phyloP scores from a whole-genome alignment of 2,888 invertebrate species.

The Lamellibrachia satsuma region DNA sequence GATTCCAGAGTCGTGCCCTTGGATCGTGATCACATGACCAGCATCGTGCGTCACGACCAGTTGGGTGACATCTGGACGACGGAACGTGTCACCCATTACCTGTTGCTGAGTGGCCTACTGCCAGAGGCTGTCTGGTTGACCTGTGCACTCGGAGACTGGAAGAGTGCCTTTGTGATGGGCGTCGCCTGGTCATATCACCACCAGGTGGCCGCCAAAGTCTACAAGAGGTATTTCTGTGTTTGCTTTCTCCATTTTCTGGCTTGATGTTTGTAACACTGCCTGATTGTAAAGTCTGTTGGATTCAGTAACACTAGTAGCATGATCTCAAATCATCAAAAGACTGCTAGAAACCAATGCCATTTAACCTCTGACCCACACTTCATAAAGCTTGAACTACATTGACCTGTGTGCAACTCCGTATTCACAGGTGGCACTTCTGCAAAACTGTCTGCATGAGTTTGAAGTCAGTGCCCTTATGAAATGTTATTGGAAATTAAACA shows the following conservation, averaged over 20 bases:
- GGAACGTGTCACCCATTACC: conserved; percentile 58
- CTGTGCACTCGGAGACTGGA: conserved; percentile 63
- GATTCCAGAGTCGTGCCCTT: conserved; percentile 29
- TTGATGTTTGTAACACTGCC: no score
- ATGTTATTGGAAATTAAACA: no score
- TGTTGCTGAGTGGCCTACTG: conserved; percentile 58
- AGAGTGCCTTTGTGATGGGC: conserved; percentile 56
- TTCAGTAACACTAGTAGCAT: neutral
- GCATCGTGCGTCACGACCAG: conserved; percentile 48
- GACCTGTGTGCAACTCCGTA: no score
- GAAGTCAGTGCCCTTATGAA: no score
- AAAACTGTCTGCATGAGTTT: no score
- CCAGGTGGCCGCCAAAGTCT: conserved; percentile 28
- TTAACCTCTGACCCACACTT: no score
- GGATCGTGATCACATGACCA: conserved; percentile 30
- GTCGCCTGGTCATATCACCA: conserved; percentile 52
- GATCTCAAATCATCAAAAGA: no score
- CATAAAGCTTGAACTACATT: no score
- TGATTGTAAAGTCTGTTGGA: neutral
- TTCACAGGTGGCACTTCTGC: no score
- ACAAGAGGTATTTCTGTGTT: conserved; percentile 22
- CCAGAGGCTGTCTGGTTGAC: conserved; percentile 63
- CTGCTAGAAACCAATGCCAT: no score
- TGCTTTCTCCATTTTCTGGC: no score
- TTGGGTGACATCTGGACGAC: conserved; percentile 57